phyloP scores from a whole-genome alignment of 2,797 vertebrate species.

The Danio jaintianensis region DNA sequence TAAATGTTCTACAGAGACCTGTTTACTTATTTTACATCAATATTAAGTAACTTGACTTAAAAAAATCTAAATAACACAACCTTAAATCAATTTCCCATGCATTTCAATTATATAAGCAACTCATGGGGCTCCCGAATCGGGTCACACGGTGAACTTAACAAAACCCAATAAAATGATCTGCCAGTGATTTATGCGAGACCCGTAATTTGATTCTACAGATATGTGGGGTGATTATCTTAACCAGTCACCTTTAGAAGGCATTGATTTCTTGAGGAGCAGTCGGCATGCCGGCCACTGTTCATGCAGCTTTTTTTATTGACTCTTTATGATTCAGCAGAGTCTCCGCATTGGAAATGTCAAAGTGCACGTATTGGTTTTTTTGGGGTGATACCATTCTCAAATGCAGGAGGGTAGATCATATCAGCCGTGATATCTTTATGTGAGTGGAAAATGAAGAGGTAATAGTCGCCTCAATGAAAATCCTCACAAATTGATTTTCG shows the following conservation, averaged over 20 bases:
- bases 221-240: slow-evolving; percentile 36
- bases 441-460: slow-evolving; percentile 16
- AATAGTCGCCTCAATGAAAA: slow-evolving; percentile 31
- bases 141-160: not conserved
- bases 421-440: slow-evolving; percentile 32
- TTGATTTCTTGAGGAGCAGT: slow-evolving; percentile 20
- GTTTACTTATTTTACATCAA: not conserved
- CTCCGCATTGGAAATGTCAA: slow-evolving; percentile 33
- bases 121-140: not conserved
- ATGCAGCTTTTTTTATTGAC: slow-evolving; percentile 15
- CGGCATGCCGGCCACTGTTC: not conserved
- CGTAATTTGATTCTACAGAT: slow-evolving; percentile 33
- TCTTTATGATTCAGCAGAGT: slow-evolving; percentile 34
- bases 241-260: slow-evolving; percentile 31
- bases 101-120: not conserved
- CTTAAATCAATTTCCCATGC: slow-evolving; percentile 14
- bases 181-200: slow-evolving; percentile 23
- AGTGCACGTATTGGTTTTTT: slow-evolving; percentile 29
- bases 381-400: slow-evolving; percentile 17
- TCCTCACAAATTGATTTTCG: slow-evolving; percentile 33
- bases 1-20: slow-evolving; percentile 1
- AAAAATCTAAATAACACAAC: not conserved
- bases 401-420: slow-evolving; percentile 14
- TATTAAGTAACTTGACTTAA: not conserved
- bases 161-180: slow-evolving; percentile 19